Conservation (phyloP, 2,888 invertebrate genomes). For the Lepidochrysops patricia region DNA sequence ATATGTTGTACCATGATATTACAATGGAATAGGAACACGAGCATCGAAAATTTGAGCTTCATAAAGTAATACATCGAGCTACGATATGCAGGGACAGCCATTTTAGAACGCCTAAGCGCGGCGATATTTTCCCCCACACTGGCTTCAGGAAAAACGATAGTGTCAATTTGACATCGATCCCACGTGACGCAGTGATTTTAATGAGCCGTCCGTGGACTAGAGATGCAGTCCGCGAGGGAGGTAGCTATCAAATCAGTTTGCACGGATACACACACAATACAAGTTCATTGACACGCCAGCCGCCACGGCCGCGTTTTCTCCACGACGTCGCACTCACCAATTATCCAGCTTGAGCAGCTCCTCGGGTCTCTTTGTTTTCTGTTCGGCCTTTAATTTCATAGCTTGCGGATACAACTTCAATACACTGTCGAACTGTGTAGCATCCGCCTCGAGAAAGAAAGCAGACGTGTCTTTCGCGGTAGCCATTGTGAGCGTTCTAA, state of each 20-base stretch:
- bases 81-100: slow-evolving; percentile 64
- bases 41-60: slow-evolving; percentile 41
- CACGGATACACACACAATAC: slow-evolving; percentile 76
- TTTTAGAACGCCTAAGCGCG: slow-evolving; percentile 73
- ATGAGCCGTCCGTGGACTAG: slow-evolving; percentile 78
- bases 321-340: slow-evolving; percentile 85
- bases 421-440: slow-evolving; percentile 90
- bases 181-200: slow-evolving; percentile 83
- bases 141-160: slow-evolving; percentile 72
- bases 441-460: slow-evolving; percentile 93
- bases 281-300: slow-evolving; percentile 77
- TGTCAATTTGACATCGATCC: slow-evolving; percentile 81
- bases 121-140: slow-evolving; percentile 70
- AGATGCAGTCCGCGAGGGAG: slow-evolving; percentile 79
- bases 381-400: slow-evolving; percentile 90
- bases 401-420: slow-evolving; percentile 94
- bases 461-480: slow-evolving; percentile 92
- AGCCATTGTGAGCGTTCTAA: slow-evolving; percentile 83
- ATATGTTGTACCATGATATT: slow-evolving; percentile 37
- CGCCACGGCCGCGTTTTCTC: slow-evolving; percentile 76
- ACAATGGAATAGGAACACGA: slow-evolving; percentile 33
- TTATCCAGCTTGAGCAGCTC: slow-evolving; percentile 95
- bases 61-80: slow-evolving; percentile 49
- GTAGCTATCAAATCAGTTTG: slow-evolving; percentile 77
- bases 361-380: slow-evolving; percentile 93